Evolutionary conservation across 2,888 invertebrate species (phyloP).

Genomic region (Drymonia ruficornis): DNA sequence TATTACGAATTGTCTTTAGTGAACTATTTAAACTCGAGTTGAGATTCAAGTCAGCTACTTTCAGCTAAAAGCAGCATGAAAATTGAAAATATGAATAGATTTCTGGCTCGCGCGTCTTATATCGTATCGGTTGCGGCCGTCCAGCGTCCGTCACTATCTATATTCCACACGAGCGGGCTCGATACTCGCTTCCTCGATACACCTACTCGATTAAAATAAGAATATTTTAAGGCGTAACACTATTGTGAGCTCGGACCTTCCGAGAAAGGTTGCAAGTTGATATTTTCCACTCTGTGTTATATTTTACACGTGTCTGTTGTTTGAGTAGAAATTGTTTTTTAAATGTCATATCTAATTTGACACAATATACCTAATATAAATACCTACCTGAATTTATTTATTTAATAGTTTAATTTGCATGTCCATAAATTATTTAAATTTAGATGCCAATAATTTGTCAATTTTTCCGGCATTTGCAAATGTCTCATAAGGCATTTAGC

Average conservation of each 20-base stretch:
- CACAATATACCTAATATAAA: too few species aligned
- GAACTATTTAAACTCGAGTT: not conserved
- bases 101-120: constrained; percentile 52
- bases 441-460: too few species aligned
- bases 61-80: constrained; percentile 49
- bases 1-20: not conserved
- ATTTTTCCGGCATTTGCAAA: too few species aligned
- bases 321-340: constrained; percentile 2
- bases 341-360: too few species aligned
- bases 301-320: constrained; percentile 35
- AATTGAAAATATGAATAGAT: constrained; percentile 75
- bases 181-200: constrained; percentile 70
- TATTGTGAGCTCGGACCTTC: constrained; percentile 62
- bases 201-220: constrained; percentile 80
- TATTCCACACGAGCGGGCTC: constrained; percentile 76
- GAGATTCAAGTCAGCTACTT: not conserved
- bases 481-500: too few species aligned
- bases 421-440: too few species aligned
- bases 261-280: constrained; percentile 56
- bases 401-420: too few species aligned
- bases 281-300: constrained; percentile 44
- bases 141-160: constrained; percentile 79
- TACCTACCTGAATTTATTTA: too few species aligned
- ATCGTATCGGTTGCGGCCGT: constrained; percentile 57
- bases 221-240: constrained; percentile 71